Evolutionary conservation across 2,888 invertebrate genomes (phyloP), one percentile per base, ranked within the genome.

Genomic region (Coleophora flavipennella): DNA sequence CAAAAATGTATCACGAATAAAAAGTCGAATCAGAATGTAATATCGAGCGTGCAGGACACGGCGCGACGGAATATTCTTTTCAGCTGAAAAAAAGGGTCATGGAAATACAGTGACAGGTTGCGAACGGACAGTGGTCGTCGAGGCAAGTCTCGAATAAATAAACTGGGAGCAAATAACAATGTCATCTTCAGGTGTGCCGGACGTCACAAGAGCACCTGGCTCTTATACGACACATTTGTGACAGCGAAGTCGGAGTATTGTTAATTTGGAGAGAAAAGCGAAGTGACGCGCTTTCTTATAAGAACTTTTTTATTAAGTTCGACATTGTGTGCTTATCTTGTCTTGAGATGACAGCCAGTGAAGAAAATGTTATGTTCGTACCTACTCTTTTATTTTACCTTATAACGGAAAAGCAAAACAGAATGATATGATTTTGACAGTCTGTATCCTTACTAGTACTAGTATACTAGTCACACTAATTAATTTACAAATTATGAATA

Each of bases 1-100:
- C 77, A 80, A 79, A 80, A 79, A 79, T 81, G 70, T 80, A 80
- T 80, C 78, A 77, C 70, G 74, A 81, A 76, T 77, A 84, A 83
- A 83, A 83, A 83, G 75, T 79, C 77, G 67, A 70, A 79, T 77
- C 67, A 73, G 70, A 79, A 77, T 78, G 78, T 83, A 81, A 83
- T 83, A 83, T 83, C 76, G 76, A 62, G 72, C 64, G 75, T 69
- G 67, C 74, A 64, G 75, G 70, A 67, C 74, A 62, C 63, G 58
- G 67, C 64, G 62, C 65, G 65, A 62, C 66, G 65, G 64, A 75
- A 83, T 80, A 80, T 80, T 80, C 73, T 76, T 81, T 81, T 80
- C 81, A 80, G 78, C 73, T 77, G 76, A 81, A 81, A 84, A 79
- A 81, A 80, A 80, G 77, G 80, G 74, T 72, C 75, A 69, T 73